phyloP scores from a whole-genome alignment of 2,797 vertebrate species.

The Hemibagrus guttatus region DNA sequence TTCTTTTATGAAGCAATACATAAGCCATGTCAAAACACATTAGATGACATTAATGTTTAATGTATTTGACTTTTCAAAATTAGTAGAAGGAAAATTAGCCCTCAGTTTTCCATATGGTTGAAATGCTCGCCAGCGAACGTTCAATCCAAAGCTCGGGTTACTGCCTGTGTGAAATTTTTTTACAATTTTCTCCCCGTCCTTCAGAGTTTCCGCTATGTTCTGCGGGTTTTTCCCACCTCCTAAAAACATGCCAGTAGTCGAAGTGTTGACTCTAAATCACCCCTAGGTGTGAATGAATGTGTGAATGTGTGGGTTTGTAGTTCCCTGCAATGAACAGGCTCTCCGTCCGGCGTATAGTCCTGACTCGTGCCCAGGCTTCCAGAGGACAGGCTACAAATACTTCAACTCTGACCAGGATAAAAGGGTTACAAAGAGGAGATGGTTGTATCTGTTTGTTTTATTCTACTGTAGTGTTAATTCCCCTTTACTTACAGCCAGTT shows the following conservation, averaged over 20 bases:
- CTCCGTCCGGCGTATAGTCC: background rate
- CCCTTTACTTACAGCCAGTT: background rate
- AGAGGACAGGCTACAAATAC: background rate
- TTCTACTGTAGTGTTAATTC: background rate
- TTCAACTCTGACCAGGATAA: background rate
- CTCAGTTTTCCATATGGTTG: background rate
- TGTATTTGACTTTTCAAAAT: background rate
- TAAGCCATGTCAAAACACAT: background rate
- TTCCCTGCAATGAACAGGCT: background rate
- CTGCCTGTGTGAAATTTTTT: slow-evolving; percentile 4
- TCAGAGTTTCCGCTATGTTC: background rate
- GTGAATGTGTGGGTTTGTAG: background rate
- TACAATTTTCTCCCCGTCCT: background rate
- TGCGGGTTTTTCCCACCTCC: background rate
- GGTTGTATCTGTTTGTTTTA: background rate
- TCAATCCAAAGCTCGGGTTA: background rate
- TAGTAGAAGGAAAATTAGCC: background rate
- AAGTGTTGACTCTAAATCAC: background rate
- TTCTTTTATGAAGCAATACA: background rate
- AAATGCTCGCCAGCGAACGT: background rate
- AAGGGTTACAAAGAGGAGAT: background rate
- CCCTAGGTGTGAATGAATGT: background rate
- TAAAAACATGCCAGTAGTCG: background rate
- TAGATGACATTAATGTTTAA: background rate
- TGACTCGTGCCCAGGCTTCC: background rate